Evolutionary conservation across 2,888 invertebrate genomes (phyloP).

Genomic region (Eledona agricola): DNA sequence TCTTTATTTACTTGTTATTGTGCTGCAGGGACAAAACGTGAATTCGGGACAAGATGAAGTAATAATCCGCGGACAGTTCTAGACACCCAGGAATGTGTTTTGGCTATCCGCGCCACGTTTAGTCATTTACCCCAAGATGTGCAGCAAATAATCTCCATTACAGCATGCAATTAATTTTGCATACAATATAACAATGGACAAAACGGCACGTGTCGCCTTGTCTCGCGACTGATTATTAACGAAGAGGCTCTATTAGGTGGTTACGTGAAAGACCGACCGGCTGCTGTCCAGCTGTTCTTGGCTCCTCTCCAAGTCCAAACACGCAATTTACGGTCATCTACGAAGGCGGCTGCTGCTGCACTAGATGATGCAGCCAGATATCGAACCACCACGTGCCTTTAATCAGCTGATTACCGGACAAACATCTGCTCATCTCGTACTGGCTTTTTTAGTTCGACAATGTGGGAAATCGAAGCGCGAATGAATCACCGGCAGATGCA

Average conservation of each 20-base stretch:
- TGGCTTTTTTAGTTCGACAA: too few species aligned
- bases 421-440: conserved; percentile 29
- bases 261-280: conserved; percentile 32
- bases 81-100: conserved; percentile 14
- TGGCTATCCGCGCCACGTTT: neutral
- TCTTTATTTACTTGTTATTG: too few species aligned
- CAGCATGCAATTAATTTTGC: conserved; percentile 15
- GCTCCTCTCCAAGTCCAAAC: conserved; percentile 6
- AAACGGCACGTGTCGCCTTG: conserved; percentile 28
- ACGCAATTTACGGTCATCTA: conserved; percentile 28
- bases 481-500: too few species aligned
- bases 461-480: too few species aligned
- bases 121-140: conserved; percentile 2
- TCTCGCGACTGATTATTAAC: conserved; percentile 21
- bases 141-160: conserved; percentile 4
- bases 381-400: conserved; percentile 23
- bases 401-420: conserved; percentile 26
- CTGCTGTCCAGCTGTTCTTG: conserved; percentile 32
- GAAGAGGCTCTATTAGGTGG: conserved; percentile 22
- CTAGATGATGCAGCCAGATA: conserved; percentile 29
- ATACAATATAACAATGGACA: conserved; percentile 27
- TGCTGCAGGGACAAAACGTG: too few species aligned
- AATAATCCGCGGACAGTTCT: too few species aligned
- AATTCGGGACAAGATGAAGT: too few species aligned
- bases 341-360: conserved; percentile 22